phyloP scores from a whole-genome alignment of 1,140 invertebrate genomes.

The Oreohelix idahoensis region DNA sequence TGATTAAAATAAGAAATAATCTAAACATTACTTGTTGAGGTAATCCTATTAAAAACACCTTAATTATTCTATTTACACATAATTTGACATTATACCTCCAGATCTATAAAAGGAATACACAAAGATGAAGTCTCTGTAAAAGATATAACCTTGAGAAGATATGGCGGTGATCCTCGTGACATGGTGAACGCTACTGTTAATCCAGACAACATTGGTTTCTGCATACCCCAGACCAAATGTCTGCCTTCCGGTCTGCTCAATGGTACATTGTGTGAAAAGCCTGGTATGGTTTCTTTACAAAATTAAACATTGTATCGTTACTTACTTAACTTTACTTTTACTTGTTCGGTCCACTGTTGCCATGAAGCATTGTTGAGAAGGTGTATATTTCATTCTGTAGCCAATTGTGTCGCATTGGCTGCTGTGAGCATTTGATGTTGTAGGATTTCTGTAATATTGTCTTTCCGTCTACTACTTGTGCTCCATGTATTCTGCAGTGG shows the following conservation, averaged over 20 bases:
- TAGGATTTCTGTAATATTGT: too few species aligned
- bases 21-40: too few species aligned
- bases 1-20: too few species aligned
- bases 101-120: slow-evolving; percentile 64
- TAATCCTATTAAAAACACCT: too few species aligned
- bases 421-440: too few species aligned
- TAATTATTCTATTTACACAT: slow-evolving; percentile 20
- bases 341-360: too few species aligned
- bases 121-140: slow-evolving; percentile 53
- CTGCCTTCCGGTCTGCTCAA: slow-evolving; percentile 65
- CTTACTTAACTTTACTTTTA: not conserved
- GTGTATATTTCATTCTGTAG: too few species aligned
- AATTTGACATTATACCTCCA: slow-evolving; percentile 19
- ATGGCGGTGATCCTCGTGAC: slow-evolving; percentile 51
- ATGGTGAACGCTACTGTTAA: slow-evolving; percentile 63
- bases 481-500: too few species aligned
- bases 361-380: too few species aligned
- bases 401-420: too few species aligned
- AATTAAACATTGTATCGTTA: not conserved
- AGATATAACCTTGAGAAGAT: slow-evolving; percentile 63
- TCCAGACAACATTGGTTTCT: slow-evolving; percentile 71
- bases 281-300: slow-evolving; percentile 39
- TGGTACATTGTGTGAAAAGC: slow-evolving; percentile 58
- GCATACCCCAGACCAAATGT: slow-evolving; percentile 66
- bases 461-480: too few species aligned